Percentiles rank a stretch among this genome's conserved stretches.
Conservation (phyloP, 1,140 invertebrate species). For the Notospermus geniculatus region DNA sequence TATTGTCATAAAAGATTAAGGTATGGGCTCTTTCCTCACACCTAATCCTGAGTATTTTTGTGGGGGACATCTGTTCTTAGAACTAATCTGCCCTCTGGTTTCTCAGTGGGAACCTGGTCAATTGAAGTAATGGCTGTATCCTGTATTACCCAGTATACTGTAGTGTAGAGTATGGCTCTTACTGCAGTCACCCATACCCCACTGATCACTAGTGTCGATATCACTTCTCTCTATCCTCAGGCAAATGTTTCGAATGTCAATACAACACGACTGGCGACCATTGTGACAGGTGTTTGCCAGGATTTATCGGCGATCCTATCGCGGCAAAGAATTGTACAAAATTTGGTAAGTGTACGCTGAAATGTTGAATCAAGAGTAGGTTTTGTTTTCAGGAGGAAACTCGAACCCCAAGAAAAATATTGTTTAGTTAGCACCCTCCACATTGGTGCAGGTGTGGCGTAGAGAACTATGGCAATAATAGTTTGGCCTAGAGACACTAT, state of each 20-base stretch:
- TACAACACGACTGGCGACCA: neutral
- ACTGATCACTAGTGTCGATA: too few species aligned
- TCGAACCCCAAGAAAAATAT: neutral
- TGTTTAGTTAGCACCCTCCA: neutral
- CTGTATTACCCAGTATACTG: too few species aligned
- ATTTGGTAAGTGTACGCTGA: neutral
- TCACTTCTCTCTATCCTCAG: too few species aligned
- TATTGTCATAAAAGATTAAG: neutral
- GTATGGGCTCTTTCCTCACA: too few species aligned
- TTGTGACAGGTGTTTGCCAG: slow-evolving; percentile 1
- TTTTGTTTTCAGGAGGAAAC: neutral
- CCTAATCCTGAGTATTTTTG: too few species aligned
- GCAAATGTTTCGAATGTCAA: neutral
- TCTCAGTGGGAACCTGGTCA: too few species aligned
- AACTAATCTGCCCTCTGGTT: too few species aligned
- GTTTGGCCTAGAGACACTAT: neutral
- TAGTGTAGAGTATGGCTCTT: too few species aligned
- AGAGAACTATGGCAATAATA: neutral
- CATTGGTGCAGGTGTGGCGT: neutral
- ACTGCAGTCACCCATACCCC: too few species aligned
- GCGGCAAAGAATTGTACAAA: neutral
- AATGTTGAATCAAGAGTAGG: neutral
- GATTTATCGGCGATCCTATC: slow-evolving; percentile 1
- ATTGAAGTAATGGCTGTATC: too few species aligned
- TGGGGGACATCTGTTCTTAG: too few species aligned